These are phyloP conservation scores for Drosophila anomelani DNA, from an alignment of 2,888 invertebrate genomes.

Conservation along the genomic window DNA sequence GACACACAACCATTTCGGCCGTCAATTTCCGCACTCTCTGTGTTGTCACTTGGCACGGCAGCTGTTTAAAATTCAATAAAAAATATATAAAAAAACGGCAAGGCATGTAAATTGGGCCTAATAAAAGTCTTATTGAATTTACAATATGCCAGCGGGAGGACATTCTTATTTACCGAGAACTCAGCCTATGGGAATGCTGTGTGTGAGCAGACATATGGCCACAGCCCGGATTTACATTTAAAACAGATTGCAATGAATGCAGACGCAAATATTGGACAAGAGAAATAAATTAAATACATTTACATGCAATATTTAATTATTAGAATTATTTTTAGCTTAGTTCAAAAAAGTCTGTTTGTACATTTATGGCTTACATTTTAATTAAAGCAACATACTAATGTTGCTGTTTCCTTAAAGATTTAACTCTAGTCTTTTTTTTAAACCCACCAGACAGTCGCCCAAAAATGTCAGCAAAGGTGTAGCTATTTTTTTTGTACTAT, in stretches of 20 bases:
- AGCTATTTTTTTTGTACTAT: background rate
- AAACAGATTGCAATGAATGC: constrained; percentile 30
- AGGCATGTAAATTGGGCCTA: constrained; percentile 73
- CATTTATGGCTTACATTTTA: background rate
- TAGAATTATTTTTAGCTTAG: background rate
- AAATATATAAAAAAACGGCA: constrained; percentile 52
- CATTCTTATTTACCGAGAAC: constrained; percentile 49
- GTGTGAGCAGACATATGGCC: constrained; percentile 1
- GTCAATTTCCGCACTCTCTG: constrained; percentile 53
- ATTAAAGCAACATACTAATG: background rate
- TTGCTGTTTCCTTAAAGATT: too few species aligned
- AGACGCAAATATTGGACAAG: background rate
- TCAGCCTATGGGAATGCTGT: background rate
- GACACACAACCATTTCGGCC: constrained; percentile 12
- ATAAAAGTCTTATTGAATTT: constrained; percentile 65
- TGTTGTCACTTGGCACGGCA: constrained; percentile 65
- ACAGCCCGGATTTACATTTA: constrained; percentile 31
- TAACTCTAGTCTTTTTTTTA: background rate
- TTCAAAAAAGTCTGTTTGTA: background rate
- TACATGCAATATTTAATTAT: background rate
- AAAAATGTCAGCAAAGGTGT: background rate
- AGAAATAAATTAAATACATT: background rate
- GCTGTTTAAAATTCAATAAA: constrained; percentile 80
- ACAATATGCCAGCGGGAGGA: constrained; percentile 47
- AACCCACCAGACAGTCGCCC: background rate